Base-by-base conservation (phyloP, 2,888 invertebrate genomes). In the Endotricha flammealis region DNA sequence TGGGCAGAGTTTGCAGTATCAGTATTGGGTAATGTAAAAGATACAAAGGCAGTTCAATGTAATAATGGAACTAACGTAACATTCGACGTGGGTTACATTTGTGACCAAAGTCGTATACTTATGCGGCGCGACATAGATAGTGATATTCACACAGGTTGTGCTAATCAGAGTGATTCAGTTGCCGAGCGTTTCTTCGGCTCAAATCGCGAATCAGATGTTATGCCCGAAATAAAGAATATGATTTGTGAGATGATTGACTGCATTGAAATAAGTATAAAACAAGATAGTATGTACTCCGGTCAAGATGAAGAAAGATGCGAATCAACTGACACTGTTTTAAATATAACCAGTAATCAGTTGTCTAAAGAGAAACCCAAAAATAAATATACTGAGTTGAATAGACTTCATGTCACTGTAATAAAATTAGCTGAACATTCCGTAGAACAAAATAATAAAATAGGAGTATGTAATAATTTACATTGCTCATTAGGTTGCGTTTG, bases 401-500 rank as follows among this genome's bases (percentile, higher is more conserved):
- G 91, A 44, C 79, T 92, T 22, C 91, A 89, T 69, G 91, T 92
- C 5, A 92, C 91, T 40, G 88, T 92, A 17, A 91, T 92, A 34
- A 88, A 88, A 55, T 76, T 80, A 39, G 62, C 78, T 14, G 69
- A 76, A 36, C 57, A 52, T 5, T 41, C 44, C 12, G 42, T 52
- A 31, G 48, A 48, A 17, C 41, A 42, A 13, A 32, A 40, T 20
- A 20, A 10, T 5, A 44, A 43, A 22, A 14, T 11, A 7, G 44
- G 44, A 25, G 37, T 42, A 10, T 93, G 93, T 56, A 45, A 42
- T 0, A 89, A 91, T 49, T 71, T 78, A 4, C 80, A 67, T 62
- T 93, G 93, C 56, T 65, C 65, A 39, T 65, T 92, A 36, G 93
- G 93, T 3, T 93, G 93, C 59, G 61, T 93, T 23, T 93, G 93